Conservation (phyloP, 2,888 invertebrate genomes). For the Chrysolina oricalcia region DNA sequence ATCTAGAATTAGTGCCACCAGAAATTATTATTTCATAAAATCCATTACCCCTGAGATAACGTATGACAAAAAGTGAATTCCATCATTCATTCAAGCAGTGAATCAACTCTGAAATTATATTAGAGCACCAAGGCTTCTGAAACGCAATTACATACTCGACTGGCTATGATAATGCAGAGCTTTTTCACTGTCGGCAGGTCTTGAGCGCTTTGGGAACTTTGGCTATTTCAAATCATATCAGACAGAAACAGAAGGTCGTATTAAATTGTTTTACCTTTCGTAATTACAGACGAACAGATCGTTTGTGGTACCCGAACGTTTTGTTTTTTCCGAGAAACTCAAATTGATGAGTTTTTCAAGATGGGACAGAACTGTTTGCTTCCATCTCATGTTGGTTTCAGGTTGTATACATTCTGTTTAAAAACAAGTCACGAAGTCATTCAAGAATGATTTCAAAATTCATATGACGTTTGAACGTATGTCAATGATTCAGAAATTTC, state of each 20-base stretch:
- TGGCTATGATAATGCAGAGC: constrained; percentile 54
- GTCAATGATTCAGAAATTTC: too few relatives aligned
- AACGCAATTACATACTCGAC: constrained; percentile 57
- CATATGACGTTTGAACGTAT: too few relatives aligned
- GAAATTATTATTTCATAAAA: constrained; percentile 1
- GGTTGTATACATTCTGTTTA: too few relatives aligned
- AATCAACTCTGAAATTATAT: constrained; percentile 30
- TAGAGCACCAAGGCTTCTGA: constrained; percentile 43
- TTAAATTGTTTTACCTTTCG: constrained; percentile 39
- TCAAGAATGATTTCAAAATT: too few relatives aligned
- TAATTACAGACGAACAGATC: constrained; percentile 35
- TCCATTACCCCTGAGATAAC: not conserved
- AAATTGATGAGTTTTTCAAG: not conserved
- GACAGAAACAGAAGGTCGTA: constrained; percentile 41
- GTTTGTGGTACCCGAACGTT: not conserved
- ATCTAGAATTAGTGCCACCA: not conserved
- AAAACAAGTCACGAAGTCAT: too few relatives aligned
- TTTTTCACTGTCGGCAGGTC: constrained; percentile 44
- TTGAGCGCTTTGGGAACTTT: constrained; percentile 29
- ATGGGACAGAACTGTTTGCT: not conserved
- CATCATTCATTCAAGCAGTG: not conserved
- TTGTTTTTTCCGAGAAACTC: constrained; percentile 21
- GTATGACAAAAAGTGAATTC: constrained; percentile 16
- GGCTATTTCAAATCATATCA: constrained; percentile 39
- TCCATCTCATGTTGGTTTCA: too few relatives aligned